Conservation (phyloP, 2,113 vertebrate species). For the Psilopsiagon aymara region DNA sequence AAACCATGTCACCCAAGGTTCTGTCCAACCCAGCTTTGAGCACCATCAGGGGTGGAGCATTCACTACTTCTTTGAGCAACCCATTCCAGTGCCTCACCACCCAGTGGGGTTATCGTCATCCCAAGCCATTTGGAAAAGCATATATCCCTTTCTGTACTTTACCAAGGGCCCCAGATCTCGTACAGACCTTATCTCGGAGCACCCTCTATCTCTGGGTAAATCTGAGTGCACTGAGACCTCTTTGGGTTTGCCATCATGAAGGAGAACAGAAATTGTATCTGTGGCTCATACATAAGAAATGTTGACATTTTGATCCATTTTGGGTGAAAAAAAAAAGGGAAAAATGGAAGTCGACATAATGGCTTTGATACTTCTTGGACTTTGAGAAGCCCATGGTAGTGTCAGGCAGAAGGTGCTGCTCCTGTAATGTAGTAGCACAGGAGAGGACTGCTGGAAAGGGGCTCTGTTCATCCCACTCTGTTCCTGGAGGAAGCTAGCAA, state of each 20-base stretch:
- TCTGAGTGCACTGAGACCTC: neutral
- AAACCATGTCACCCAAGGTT: no score
- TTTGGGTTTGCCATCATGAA: neutral
- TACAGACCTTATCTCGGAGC: neutral
- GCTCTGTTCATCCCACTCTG: neutral
- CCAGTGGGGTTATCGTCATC: neutral
- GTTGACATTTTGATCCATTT: neutral
- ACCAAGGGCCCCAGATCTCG: neutral
- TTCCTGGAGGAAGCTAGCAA: neutral
- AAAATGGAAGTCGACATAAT: neutral
- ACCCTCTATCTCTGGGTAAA: neutral
- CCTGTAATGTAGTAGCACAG: neutral
- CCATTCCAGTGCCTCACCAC: no score
- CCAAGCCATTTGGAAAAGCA: neutral
- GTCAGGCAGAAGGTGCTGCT: neutral
- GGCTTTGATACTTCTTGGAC: neutral
- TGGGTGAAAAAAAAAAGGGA: neutral
- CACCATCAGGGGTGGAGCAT: no score
- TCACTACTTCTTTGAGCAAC: no score
- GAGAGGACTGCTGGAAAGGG: neutral
- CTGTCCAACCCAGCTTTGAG: no score
- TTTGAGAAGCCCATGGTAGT: neutral
- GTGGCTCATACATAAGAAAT: neutral
- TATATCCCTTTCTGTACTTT: neutral
- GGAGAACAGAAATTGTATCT: neutral